A percentile compares a stretch with the other conserved stretches of the same genome.
Conservation (phyloP, 64 coral and sea anemone genomes). For the Stylophora pistillata region DNA sequence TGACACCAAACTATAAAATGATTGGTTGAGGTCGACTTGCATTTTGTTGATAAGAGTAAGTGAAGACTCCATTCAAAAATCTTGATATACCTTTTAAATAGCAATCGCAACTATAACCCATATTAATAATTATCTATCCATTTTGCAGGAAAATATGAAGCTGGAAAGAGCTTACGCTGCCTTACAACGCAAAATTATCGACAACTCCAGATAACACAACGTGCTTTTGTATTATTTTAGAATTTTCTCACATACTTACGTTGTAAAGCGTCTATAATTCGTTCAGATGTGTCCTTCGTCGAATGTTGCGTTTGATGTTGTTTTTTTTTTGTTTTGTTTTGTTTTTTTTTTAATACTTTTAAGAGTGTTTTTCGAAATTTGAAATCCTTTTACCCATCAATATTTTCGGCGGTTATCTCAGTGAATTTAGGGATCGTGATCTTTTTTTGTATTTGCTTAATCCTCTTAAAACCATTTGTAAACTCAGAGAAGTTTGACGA, state of each 20-base stretch:
- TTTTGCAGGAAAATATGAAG: conserved; percentile 95
- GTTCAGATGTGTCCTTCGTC: not conserved
- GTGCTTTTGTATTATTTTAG: not conserved
- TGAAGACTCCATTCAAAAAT: too few relatives aligned
- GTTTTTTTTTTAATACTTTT: not conserved
- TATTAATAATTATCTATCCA: not conserved
- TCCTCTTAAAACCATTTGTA: too few relatives aligned
- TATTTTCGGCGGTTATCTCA: too few relatives aligned
- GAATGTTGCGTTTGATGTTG: not conserved
- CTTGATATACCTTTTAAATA: not conserved
- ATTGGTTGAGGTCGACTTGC: too few relatives aligned
- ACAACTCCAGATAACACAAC: conserved; percentile 50
- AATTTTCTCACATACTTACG: too few relatives aligned
- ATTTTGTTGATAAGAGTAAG: too few relatives aligned
- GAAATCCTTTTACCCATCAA: too few relatives aligned
- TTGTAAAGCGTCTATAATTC: not conserved
- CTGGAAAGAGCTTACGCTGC: conserved; percentile 91
- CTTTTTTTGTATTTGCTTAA: too few relatives aligned
- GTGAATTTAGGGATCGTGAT: too few relatives aligned
- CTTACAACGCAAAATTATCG: conserved; percentile 83
- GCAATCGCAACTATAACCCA: not conserved
- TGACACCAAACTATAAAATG: too few relatives aligned
- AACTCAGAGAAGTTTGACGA: too few relatives aligned
- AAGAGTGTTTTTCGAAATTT: not conserved
- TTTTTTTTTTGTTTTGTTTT: not conserved